Conservation (phyloP, 2,113 vertebrate genomes). For the Prietella phreatophila region DNA sequence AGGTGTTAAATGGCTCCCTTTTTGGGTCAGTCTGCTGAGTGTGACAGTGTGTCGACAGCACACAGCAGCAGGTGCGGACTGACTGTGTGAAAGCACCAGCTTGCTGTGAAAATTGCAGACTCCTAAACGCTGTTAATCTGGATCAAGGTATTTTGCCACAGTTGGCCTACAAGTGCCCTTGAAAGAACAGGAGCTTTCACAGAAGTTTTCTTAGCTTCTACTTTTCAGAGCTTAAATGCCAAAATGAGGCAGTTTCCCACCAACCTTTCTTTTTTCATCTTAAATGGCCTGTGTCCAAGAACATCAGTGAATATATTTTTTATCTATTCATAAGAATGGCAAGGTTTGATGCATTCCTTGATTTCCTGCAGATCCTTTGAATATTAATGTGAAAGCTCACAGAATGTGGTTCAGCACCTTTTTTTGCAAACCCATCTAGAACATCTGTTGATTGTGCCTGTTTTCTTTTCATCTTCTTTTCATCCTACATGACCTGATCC, state of each 20-base stretch:
- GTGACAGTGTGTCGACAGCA: constrained; percentile 23
- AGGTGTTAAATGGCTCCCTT: constrained; percentile 15
- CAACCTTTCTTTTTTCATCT: not conserved
- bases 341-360: constrained; percentile 14
- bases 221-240: constrained; percentile 14
- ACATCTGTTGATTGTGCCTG: constrained; percentile 38
- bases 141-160: constrained; percentile 37
- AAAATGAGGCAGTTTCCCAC: not conserved
- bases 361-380: not conserved
- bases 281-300: not conserved
- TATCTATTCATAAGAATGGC: not conserved
- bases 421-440: constrained; percentile 16
- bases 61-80: constrained; percentile 30
- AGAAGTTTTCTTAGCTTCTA: constrained; percentile 24
- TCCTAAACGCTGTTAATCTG: constrained; percentile 40
- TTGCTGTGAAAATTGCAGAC: constrained; percentile 19
- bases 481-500: constrained; percentile 32
- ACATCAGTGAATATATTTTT: not conserved
- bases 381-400: constrained; percentile 32
- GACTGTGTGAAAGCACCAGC: constrained; percentile 29
- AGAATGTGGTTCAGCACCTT: not conserved
- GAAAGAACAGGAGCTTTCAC: constrained; percentile 31
- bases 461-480: constrained; percentile 35
- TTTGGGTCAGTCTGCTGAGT: constrained; percentile 48
- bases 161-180: constrained; percentile 38